Evolutionary conservation across 2,888 invertebrate genomes (phyloP).

Genomic region (Pandemis cinnamomeana): DNA sequence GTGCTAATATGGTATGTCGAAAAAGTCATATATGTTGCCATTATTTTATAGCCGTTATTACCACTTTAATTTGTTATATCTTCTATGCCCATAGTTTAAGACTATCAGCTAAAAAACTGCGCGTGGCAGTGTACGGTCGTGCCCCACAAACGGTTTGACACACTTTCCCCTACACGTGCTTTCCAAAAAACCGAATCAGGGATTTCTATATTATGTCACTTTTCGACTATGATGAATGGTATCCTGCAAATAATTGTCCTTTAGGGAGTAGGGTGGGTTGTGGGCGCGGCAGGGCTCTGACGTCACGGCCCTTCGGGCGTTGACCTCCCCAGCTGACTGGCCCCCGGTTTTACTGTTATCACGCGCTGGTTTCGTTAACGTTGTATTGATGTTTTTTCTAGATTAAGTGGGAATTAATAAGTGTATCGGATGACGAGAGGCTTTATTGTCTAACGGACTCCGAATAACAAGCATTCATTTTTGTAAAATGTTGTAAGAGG

Average conservation of each 20-base stretch:
- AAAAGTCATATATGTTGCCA: too few species aligned
- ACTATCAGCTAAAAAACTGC: conserved; percentile 7
- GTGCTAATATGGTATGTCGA: too few species aligned
- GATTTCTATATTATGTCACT: conserved; percentile 36
- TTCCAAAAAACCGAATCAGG: conserved; percentile 3
- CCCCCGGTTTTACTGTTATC: conserved; percentile 8
- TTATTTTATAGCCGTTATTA: too few species aligned
- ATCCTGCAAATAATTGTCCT: conserved; percentile 36
- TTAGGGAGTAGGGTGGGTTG: conserved; percentile 19
- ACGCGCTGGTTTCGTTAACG: not conserved
- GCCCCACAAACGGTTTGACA: conserved; percentile 11
- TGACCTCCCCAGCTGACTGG: conserved; percentile 35
- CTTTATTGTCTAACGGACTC: not conserved
- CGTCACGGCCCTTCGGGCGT: conserved; percentile 38
- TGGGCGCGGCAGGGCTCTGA: conserved; percentile 32
- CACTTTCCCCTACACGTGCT: conserved; percentile 17
- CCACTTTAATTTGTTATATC: too few species aligned
- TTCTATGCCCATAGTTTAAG: too few species aligned
- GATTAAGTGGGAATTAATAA: conserved; percentile 2
- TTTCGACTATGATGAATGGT: conserved; percentile 36
- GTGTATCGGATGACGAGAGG: not conserved
- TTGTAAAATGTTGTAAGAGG: too few species aligned
- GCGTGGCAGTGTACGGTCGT: not conserved
- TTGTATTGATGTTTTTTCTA: conserved; percentile 11
- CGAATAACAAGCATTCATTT: too few species aligned